phyloP scores from a whole-genome alignment of 2,113 vertebrate genomes.

The Muntiacus reevesi region DNA sequence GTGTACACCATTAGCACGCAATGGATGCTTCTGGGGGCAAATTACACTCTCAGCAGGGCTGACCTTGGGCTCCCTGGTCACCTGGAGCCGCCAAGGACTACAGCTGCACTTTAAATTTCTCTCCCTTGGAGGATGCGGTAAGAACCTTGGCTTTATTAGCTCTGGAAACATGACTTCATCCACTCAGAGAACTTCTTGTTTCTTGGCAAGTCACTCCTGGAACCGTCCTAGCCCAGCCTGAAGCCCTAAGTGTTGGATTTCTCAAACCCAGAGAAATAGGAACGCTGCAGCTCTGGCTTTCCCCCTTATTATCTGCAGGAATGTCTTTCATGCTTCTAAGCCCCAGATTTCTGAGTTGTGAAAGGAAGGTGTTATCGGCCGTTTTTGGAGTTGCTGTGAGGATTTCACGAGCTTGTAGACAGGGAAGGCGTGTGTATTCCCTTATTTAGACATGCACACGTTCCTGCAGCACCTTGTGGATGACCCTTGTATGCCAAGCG shows the following conservation, averaged over 20 bases:
- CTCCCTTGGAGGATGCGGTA: neutral
- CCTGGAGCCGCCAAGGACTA: neutral
- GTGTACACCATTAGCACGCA: neutral
- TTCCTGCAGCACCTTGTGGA: neutral
- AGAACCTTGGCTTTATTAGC: conserved; percentile 11
- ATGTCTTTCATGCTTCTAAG: neutral
- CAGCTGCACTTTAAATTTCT: neutral
- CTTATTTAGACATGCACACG: rapidly evolving
- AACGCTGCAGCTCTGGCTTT: neutral
- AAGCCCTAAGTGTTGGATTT: neutral
- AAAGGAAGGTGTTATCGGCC: neutral
- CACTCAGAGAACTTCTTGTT: conserved; percentile 2
- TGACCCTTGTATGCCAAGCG: neutral
- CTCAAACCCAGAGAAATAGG: neutral
- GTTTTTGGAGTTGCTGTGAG: neutral
- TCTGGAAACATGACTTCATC: conserved; percentile 17
- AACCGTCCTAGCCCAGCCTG: neutral
- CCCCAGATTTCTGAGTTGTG: neutral
- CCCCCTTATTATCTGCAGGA: neutral
- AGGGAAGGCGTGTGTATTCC: neutral
- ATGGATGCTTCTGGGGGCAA: neutral
- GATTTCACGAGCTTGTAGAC: neutral
- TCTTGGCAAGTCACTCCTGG: conserved; percentile 24
- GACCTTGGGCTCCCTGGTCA: neutral
- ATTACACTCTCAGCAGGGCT: neutral